Conservation (phyloP, 2,888 invertebrate genomes). For the Temnothorax ravouxi region DNA sequence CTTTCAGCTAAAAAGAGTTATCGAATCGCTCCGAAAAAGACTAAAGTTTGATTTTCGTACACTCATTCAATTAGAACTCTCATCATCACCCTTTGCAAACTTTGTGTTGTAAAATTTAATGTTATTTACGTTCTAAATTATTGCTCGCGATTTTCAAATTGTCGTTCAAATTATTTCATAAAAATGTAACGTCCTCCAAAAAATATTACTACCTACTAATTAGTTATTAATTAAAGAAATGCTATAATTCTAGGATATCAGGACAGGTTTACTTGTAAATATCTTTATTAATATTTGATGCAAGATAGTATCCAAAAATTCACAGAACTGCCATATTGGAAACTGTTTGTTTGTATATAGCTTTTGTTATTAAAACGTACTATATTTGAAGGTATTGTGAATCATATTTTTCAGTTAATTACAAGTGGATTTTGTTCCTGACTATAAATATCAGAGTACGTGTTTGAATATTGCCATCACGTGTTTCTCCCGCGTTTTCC, state of each 20-base stretch:
- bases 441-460: conserved; percentile 37
- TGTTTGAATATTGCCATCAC: conserved; percentile 36
- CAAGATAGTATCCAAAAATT: neutral
- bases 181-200: neutral
- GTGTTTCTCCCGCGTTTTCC: conserved; percentile 41
- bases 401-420: conserved; percentile 32
- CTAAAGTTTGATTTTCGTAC: conserved; percentile 1
- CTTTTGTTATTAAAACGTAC: neutral
- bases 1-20: neutral
- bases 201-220: neutral
- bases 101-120: neutral
- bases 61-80: neutral
- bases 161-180: neutral
- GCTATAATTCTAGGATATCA: neutral
- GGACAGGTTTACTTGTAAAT: neutral
- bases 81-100: neutral
- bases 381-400: neutral
- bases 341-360: neutral
- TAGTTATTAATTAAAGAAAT: conserved; percentile 1
- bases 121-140: neutral
- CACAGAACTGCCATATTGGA: neutral
- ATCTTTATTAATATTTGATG: neutral
- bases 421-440: conserved; percentile 23
- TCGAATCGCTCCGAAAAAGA: neutral
- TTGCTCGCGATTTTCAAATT: neutral